Conservation (phyloP, 2,113 vertebrate genomes). For the Melanerpes formicivorus region DNA sequence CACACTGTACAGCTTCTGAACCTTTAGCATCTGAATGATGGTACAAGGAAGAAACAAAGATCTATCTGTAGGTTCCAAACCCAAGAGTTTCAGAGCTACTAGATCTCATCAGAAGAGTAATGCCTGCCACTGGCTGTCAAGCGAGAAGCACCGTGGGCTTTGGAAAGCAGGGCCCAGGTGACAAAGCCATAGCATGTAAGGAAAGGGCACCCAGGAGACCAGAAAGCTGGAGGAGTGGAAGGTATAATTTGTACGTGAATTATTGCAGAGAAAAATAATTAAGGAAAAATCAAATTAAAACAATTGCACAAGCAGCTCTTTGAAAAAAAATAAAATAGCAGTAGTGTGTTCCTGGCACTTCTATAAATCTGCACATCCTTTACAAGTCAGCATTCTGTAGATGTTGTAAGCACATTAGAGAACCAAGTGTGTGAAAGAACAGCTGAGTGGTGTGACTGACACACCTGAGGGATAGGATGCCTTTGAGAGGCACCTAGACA, state of each 20-base stretch:
- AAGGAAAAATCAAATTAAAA: neutral
- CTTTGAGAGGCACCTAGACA: neutral
- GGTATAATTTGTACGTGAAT: neutral
- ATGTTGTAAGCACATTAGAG: neutral
- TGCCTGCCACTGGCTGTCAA: neutral
- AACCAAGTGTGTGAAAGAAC: neutral
- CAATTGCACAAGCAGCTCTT: neutral
- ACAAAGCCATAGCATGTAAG: neutral
- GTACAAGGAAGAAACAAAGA: neutral
- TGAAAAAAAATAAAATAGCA: too few relatives aligned
- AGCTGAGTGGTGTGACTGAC: neutral
- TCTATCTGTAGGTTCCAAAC: neutral
- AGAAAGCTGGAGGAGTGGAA: neutral
- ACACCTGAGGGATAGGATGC: fast-evolving
- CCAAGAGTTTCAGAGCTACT: neutral
- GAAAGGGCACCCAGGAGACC: neutral
- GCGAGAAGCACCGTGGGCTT: neutral
- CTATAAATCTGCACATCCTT: neutral
- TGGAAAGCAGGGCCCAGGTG: neutral
- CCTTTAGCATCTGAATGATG: neutral
- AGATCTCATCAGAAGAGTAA: neutral
- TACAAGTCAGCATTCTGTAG: neutral
- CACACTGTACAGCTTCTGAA: neutral
- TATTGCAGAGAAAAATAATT: neutral
- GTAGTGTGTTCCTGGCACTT: neutral